Evolutionary conservation across 23 tunicate genomes (phyloP), one percentile per base, ranked within the genome.

Genomic region (Ciona savignyi): DNA sequence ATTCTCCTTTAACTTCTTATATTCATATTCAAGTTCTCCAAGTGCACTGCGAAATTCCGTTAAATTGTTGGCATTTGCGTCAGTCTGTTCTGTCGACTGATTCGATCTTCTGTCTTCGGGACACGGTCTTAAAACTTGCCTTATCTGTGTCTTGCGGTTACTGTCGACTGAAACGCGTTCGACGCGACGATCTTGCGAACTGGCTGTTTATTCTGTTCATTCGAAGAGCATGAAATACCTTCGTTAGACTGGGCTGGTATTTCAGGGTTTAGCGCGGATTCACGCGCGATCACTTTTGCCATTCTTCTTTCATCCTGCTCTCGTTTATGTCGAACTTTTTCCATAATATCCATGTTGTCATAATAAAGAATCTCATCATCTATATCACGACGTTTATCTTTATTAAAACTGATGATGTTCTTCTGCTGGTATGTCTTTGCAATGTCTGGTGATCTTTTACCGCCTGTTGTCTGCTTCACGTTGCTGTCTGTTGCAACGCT

Each of bases 341-440:
- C 94, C 86, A 75, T 80, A 25, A 87, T 87, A 34, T 87, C 94
- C 94, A 87, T 81, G 75, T 87, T 87, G 61, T 87, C 94, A 35
- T 87, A 87, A 63, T 87, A 87, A 28, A 87, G 33, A 63, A 80
- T 75, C 24, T 80, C 94, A 27, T 87, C 86, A 11, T 87, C 78
- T 25, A 82, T 31, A 30, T 28, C 35, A 19, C 75, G 80, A 35
- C n/a, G 63, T 4, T 11, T 22, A 63, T 9, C 15, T 15, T 9
- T 42, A 15, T 42, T 42, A 9, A 6, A 6, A 42, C 56, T 42
- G 11, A 15, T 6, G 20, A 23, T 29, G 4, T 66, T 25, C 15
- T 49, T 15, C 61, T 49, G 61, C 22, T 11, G 6, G 68, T 25
- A 4, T 3, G 6, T 34, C 1, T 34, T 30, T 21, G 33, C 23